A percentile compares a stretch with the other conserved stretches of the same genome.
Evolutionary conservation across 1,140 invertebrate genomes (phyloP).

Genomic region (Drosophila saltans): DNA sequence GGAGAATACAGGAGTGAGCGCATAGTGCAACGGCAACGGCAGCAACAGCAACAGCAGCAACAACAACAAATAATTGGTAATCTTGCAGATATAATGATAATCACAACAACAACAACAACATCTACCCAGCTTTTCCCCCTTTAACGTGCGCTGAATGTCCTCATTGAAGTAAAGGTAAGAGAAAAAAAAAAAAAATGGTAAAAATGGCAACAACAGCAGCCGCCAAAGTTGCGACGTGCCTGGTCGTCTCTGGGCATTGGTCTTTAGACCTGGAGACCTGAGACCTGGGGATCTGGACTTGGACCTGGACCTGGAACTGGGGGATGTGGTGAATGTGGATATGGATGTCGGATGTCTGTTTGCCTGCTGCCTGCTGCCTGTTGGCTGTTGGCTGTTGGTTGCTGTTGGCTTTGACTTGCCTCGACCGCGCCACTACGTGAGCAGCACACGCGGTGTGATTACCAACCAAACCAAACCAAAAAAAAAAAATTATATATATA

Average conservation of each 20-base stretch:
- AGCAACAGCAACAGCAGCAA: constrained; percentile 24
- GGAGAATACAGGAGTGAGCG: constrained; percentile 38
- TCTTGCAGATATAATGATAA: constrained; percentile 79
- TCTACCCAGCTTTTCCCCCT: constrained; percentile 31
- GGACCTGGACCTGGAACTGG: constrained; percentile 15
- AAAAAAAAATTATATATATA: neutral
- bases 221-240: constrained; percentile 53
- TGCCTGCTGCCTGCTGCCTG: neutral
- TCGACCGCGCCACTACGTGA: constrained; percentile 70
- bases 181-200: constrained; percentile 25
- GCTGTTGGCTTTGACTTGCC: constrained; percentile 30
- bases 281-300: constrained; percentile 22
- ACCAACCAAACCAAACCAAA: constrained; percentile 31
- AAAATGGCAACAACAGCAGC: constrained; percentile 38
- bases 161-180: constrained; percentile 71
- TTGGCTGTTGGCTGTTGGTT: neutral
- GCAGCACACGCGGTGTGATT: constrained; percentile 73
- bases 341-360: constrained; percentile 9
- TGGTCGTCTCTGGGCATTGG: constrained; percentile 39
- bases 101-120: constrained; percentile 65
- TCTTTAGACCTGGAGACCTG: constrained; percentile 20
- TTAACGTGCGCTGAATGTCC: constrained; percentile 76
- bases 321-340: constrained; percentile 6
- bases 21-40: constrained; percentile 38
- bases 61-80: constrained; percentile 78